Evolutionary conservation across 2,113 vertebrate genomes (phyloP).

Genomic region (Pterocles burchelli): DNA sequence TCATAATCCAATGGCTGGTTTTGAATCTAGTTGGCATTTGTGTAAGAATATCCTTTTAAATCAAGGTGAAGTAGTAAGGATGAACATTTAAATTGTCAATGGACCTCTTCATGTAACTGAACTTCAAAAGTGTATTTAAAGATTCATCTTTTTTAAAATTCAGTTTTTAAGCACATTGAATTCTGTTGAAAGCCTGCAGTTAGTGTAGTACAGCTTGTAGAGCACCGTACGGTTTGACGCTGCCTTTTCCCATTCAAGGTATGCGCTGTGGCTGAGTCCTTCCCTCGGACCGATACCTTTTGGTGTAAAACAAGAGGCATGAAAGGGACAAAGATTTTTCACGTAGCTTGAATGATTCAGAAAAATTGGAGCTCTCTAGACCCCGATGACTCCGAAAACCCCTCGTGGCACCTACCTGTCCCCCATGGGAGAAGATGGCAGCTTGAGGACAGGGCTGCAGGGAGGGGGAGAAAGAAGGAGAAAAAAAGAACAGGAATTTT

Average conservation of each 20-base stretch:
- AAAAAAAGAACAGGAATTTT: background rate
- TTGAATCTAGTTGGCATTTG: background rate
- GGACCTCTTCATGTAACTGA: background rate
- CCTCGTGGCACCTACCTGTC: background rate
- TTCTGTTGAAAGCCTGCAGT: background rate
- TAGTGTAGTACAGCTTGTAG: background rate
- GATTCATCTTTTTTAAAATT: background rate
- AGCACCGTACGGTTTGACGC: background rate
- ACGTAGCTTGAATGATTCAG: background rate
- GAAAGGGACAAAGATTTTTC: background rate
- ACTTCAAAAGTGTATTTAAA: background rate
- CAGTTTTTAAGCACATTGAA: background rate
- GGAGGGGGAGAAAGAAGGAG: background rate
- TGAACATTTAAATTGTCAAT: background rate
- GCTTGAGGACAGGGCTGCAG: background rate
- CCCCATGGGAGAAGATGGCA: background rate
- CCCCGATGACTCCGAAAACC: background rate
- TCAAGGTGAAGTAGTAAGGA: background rate
- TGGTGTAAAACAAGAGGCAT: background rate
- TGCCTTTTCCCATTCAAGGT: background rate
- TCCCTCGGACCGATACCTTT: background rate
- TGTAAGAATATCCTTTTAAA: background rate
- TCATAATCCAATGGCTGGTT: background rate
- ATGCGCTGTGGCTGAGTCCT: background rate
- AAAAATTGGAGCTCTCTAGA: background rate